Evolutionary conservation across 1,140 invertebrate species (phyloP), one percentile per base, ranked within the genome.

Genomic region (Caenorhabditis tropicalis): DNA sequence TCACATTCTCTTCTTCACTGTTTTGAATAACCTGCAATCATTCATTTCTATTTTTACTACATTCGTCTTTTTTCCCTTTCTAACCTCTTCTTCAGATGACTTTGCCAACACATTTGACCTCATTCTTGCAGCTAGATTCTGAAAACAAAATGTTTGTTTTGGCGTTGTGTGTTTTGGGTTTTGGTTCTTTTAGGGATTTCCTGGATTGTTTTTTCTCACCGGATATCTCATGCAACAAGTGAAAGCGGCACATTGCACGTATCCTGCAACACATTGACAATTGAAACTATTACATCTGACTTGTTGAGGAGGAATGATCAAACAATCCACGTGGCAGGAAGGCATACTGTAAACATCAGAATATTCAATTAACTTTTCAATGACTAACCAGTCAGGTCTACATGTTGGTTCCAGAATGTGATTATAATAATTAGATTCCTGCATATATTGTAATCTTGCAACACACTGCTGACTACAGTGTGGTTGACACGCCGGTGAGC

Each of bases 161-260:
- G n/a, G n/a, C n/a, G n/a, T 53, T 53, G 15, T 46, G 9, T 6
- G 51, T 53, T 60, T 1, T 9, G 5, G 36, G 60, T 70, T 70
- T 36, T 24, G 33, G 19, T 36, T 70, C 9, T 58, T 9, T 10
- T 16, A n/a, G n/a, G 16, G 9, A 29, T 12, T 19, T 60, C 1
- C 6, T 16, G 16, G 16, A 19, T 53, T 53, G 7, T 53, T 7
- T 29, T 29, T 70, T 70, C 60, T 70, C 60, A 70, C 60, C 16
- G 60, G 60, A 19, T 70, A 70, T 70, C 60, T 70, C 60, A 70
- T 70, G 31, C 60, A 70, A 70, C 60, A 70, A 36, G 60, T 70
- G 12, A 70, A 70, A 19, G 60, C 60, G 1, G 60, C 60, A 70
- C 60, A 70, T 70, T 70, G 60, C 60, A 70, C 60, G 60, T 70